phyloP scores from a whole-genome alignment of 1,140 invertebrate species.

The Papilio xuthus region DNA sequence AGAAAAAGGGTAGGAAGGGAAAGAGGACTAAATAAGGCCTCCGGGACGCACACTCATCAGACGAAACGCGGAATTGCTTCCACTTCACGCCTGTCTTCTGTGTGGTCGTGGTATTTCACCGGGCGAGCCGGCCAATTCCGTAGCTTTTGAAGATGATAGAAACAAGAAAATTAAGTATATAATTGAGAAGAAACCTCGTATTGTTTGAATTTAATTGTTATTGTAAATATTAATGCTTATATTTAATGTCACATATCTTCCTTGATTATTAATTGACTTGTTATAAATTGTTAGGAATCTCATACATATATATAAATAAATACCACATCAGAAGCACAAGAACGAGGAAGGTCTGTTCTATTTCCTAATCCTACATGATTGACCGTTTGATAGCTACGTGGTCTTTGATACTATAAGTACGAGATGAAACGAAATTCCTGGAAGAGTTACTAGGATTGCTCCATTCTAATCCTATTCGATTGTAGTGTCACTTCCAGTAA shows the following conservation, averaged over 20 bases:
- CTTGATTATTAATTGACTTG: too few species aligned
- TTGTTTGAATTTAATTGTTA: too few species aligned
- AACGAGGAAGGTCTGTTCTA: background rate
- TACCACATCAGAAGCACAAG: background rate
- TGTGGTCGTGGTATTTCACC: too few species aligned
- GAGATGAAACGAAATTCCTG: conserved; percentile 3
- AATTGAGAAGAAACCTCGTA: too few species aligned
- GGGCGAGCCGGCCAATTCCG: too few species aligned
- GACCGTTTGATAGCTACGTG: background rate
- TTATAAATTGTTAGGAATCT: background rate
- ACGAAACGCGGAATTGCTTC: too few species aligned
- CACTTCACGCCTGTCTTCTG: too few species aligned
- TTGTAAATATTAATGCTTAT: background rate
- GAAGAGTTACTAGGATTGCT: background rate
- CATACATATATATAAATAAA: background rate
- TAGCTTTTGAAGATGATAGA: too few species aligned
- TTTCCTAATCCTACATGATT: conserved; percentile 21
- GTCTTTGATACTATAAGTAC: conserved; percentile 13
- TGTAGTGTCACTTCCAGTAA: conserved; percentile 17
- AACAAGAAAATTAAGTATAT: too few species aligned
- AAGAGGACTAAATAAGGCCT: too few species aligned
- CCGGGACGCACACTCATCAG: too few species aligned
- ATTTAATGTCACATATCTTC: background rate
- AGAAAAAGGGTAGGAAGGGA: too few species aligned
- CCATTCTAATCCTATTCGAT: conserved; percentile 15